These are phyloP conservation scores for Erebia aethiops DNA, from an alignment of 2,888 invertebrate species.

Conservation along the genomic window DNA sequence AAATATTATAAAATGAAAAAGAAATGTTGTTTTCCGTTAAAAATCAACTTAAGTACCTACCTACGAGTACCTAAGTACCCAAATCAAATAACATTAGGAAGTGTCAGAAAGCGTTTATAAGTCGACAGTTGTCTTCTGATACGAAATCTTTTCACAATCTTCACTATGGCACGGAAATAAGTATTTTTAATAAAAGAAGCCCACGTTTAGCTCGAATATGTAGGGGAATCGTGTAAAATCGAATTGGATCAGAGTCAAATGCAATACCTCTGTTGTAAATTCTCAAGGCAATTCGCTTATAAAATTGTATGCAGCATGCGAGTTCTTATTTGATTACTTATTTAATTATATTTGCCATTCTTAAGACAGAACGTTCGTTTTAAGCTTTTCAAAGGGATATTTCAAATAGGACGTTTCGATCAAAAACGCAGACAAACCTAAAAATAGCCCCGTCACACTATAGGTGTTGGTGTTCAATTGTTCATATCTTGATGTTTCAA, in stretches of 20 bases:
- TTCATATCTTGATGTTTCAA: too few relatives aligned
- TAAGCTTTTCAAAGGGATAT: not conserved
- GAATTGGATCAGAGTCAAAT: constrained; percentile 26
- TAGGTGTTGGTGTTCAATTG: too few relatives aligned
- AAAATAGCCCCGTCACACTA: too few relatives aligned
- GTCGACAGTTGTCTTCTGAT: not conserved
- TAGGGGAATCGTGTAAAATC: constrained; percentile 11
- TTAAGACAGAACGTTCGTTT: not conserved
- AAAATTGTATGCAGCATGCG: constrained; percentile 9
- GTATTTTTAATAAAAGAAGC: not conserved
- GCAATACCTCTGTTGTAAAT: constrained; percentile 18
- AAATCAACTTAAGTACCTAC: too few relatives aligned
- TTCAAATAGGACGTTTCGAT: not conserved
- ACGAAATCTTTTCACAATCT: not conserved
- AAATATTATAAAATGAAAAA: too few relatives aligned
- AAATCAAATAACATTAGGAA: not conserved
- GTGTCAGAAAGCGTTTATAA: not conserved
- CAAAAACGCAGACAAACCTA: not conserved
- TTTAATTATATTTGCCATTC: not conserved
- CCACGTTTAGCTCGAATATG: not conserved
- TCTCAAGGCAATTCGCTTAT: constrained; percentile 12
- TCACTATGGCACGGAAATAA: not conserved
- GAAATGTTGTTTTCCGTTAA: too few relatives aligned
- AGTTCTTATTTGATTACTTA: not conserved
- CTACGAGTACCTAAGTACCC: not conserved